Evolutionary conservation across 2,113 vertebrate genomes (phyloP).

Genomic region (Macrotus californicus): DNA sequence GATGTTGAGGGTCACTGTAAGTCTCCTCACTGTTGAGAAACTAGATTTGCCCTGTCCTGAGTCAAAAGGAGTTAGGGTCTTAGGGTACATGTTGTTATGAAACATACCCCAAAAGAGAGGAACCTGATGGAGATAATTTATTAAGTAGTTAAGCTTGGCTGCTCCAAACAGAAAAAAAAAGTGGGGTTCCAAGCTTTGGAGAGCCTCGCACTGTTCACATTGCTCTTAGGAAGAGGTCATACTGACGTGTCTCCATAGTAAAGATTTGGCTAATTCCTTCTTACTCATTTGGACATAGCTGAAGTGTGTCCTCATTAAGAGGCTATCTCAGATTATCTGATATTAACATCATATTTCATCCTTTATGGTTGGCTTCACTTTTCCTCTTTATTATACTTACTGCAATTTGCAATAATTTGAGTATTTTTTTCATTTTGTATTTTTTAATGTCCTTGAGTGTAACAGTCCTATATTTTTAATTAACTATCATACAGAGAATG

Average conservation of each 20-base stretch:
- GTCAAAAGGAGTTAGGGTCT: not conserved
- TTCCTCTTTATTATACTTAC: not conserved
- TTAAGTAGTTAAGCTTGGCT: not conserved
- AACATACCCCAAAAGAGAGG: not conserved
- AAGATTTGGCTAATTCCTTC: not conserved
- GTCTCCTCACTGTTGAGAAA: not conserved
- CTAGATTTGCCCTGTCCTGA: not conserved
- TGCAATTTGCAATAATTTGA: not conserved
- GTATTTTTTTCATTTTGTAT: not conserved
- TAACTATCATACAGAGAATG: not conserved
- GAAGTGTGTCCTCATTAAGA: not conserved
- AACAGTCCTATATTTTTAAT: not conserved
- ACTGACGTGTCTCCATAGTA: not conserved
- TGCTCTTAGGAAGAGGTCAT: not conserved
- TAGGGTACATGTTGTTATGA: not conserved
- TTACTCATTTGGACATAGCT: not conserved
- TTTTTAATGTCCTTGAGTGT: not conserved
- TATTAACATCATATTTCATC: not conserved
- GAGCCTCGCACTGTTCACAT: not conserved
- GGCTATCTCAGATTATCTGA: not conserved
- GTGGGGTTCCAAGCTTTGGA: too few species aligned
- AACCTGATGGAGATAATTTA: not conserved
- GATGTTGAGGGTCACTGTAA: not conserved
- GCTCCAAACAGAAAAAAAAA: not conserved
- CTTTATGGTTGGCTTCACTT: not conserved